phyloP scores from a whole-genome alignment of 2,797 vertebrate species.

The Cirrhinus molitorella region DNA sequence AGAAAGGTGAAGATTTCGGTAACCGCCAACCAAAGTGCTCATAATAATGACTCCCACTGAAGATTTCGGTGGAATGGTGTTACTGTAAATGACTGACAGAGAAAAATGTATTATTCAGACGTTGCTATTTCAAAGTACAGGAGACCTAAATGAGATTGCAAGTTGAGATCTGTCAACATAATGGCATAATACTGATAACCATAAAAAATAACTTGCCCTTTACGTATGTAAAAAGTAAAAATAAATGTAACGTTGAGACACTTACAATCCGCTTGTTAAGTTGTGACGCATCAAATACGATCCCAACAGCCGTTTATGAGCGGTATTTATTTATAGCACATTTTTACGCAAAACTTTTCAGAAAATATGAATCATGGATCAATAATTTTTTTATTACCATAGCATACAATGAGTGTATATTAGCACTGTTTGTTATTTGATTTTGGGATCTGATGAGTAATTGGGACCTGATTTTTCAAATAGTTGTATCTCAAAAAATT shows the following conservation, averaged over 20 bases:
- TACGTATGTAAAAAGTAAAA: not conserved
- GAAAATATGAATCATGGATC: not conserved
- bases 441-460: not conserved
- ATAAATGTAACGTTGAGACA: not conserved
- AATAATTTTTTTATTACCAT: not conserved
- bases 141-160: not conserved
- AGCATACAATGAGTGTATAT: not conserved
- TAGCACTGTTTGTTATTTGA: not conserved
- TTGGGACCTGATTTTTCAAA: too few relatives aligned
- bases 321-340: not conserved
- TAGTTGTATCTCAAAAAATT: too few relatives aligned
- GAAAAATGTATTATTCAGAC: not conserved
- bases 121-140: not conserved
- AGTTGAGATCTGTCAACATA: not conserved
- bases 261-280: not conserved
- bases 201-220: not conserved
- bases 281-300: not conserved
- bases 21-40: not conserved
- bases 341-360: not conserved
- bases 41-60: slow-evolving; percentile 4
- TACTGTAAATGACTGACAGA: not conserved
- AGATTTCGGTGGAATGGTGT: not conserved
- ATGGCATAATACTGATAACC: not conserved
- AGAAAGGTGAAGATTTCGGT: not conserved
- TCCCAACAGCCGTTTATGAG: not conserved